Evolutionary conservation across 2,113 vertebrate species (phyloP).

Genomic region (Cyanistes caeruleus): DNA sequence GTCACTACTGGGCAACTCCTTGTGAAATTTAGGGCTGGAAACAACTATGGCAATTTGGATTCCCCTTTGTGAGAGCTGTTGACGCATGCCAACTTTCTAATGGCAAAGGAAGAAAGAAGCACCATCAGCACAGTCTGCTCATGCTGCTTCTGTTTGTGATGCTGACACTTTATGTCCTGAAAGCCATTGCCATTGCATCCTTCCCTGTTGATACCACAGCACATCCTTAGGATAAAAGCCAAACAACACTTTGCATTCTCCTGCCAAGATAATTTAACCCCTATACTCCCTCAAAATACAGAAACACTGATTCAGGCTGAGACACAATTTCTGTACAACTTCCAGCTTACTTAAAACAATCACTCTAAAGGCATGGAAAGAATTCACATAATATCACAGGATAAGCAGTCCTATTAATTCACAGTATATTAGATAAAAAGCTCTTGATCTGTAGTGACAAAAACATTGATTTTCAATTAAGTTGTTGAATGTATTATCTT

Average conservation of each 20-base stretch:
- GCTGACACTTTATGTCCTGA: slow-evolving; percentile 19
- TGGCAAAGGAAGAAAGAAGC: slow-evolving; percentile 44
- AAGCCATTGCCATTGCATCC: background rate
- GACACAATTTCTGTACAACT: background rate
- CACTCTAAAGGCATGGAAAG: background rate
- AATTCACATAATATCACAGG: background rate
- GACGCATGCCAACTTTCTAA: background rate
- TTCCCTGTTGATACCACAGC: background rate
- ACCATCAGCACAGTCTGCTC: background rate
- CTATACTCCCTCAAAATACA: background rate
- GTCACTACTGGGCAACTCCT: background rate
- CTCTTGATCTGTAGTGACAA: background rate
- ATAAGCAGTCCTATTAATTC: background rate
- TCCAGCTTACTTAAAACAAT: background rate
- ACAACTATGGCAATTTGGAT: background rate
- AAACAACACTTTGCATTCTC: background rate
- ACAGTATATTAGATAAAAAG: background rate
- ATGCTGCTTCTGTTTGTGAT: background rate
- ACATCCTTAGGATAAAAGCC: background rate
- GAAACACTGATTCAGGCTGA: background rate
- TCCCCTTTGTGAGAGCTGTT: background rate
- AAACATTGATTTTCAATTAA: background rate
- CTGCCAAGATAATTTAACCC: background rate
- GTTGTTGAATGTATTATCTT: background rate
- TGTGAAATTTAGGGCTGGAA: background rate